Evolutionary conservation across 2,113 vertebrate genomes (phyloP), one percentile per base, ranked within the genome.

Genomic region (Zeus faber): DNA sequence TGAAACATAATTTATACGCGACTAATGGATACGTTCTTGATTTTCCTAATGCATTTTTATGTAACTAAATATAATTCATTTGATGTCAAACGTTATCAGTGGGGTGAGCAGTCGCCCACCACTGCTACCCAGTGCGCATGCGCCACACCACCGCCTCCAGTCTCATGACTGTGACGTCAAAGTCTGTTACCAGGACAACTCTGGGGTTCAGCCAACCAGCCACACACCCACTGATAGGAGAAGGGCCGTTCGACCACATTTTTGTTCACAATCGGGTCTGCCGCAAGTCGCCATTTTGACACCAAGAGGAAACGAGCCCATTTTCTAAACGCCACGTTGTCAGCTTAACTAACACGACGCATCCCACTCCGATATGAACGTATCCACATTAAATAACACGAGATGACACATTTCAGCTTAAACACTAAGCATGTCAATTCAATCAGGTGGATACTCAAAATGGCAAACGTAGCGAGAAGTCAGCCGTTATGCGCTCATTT

Each of bases 271-370:
- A n/a, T n/a, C n/a, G n/a, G n/a, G 33, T 37, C 5, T 0, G 17
- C 49, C 16, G 2, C 9, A 21, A 39, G 61, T 60, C 69, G 82
- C 87, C 87, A 88, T 88, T 82, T 88, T 87, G 49, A 62, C 65
- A 54, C 6, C 27, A 17, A 23, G 29, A 45, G 26, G 55, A 72
- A 67, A 69, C 2, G 9, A 67, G 40, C 63, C 49, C 49, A 73
- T 64, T 76, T 70, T 39, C 45, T 24, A 17, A 24, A 11, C 27
- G 65, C 58, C 82, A 82, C 77, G 77, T 39, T 2, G 61, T 7
- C 56, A 43, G 33, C n/a, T n/a, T n/a, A n/a, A n/a, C n/a, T n/a
- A 23, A 11, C 29, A 20, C 9, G 7, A n/a, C n/a, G n/a, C n/a
- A n/a, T n/a, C n/a, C n/a, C n/a, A n/a, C n/a, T n/a, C n/a, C n/a